Base-by-base conservation (phyloP, 1,140 invertebrate genomes). In the Agrypnia vestita region DNA sequence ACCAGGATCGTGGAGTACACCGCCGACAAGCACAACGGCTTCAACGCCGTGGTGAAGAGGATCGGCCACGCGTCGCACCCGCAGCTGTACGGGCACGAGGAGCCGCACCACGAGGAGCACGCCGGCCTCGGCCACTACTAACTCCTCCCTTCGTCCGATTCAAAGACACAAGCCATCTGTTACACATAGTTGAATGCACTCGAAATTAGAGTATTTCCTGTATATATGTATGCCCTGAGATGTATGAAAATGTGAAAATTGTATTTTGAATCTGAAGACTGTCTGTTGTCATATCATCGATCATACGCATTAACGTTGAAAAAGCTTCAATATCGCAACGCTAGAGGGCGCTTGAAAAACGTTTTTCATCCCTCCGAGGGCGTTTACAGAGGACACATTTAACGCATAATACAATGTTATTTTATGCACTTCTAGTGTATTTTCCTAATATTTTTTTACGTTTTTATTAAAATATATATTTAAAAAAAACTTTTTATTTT, bases 1-100 rank as follows among this genome's bases (percentile, higher is more conserved):
- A 84, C 90, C 35, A 84, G 91, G 47, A 89, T 90, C 11, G 91
- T 92, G 0, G 88, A 91, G 78, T 92, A 92, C 85, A 87, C 89
- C 25, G 90, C 91, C 4, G 92, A 92, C 83, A 86, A 89, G 17
- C 88, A 90, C 53, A 90, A 90, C 78, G 90, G 90, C 13, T 91
- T 91, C 85, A 90, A 90, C 82, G 90, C 90, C 51, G 86, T 90
- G 11, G 90, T 91, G 35, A 89, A 89, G 82, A 86, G 89, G 80
- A 86, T 90, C 43, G 90, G 91, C 75, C 90, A 91, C 79, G 88
- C 89, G 12, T 84, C 86, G 78, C 89, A 90, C 69, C 87, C 89
- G 15, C 88, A 89, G 83, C 84, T 86, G 19, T 86, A 89, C 81
- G 82, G 85, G 46, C 83, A 85, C 73, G 84, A 85, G 69, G 81